Base-by-base conservation (phyloP, 37 sponge, comb jelly and placozoan genomes). In the Aplysina aerophoba region DNA sequence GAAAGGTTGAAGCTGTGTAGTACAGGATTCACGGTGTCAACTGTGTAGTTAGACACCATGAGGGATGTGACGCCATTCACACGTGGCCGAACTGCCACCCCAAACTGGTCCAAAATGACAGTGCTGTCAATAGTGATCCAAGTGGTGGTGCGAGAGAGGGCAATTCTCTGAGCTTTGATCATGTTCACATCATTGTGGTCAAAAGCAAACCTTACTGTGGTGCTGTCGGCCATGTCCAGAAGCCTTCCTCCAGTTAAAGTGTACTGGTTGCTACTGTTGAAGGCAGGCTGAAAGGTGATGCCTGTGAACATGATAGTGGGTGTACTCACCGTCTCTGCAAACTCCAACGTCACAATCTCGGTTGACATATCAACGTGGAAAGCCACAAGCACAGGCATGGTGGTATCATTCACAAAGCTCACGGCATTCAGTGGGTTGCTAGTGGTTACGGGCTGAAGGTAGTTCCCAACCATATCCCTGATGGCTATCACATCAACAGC, bases 281-380 rank as follows among this genome's bases (percentile, higher is more conserved):
- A 89, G n/a, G 64, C 67, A 34, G 85, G 59, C 86, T 94, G 94
- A n/a, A 96, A 59, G 36, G 89, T 85, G 22, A 96, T 83, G 21
- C 92, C 97, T 5, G 86, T 83, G 63, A 92, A 89, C 57, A 87
- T 69, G 30, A 94, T 87, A 6, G 91, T 87, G 38, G 85, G 68
- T 0, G 84, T 83, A 79, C 89, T 91, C 6, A 96, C 94, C 15
- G 92, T 96, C 81, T 96, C 97, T 33, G 85, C 77, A 79, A 96
- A 96, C 74, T 87, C 86, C 14, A 96, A 84, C 4, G 89, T 88
- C 67, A 96, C 24, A 3, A 86, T 83, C 55, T 90, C 87, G n/a
- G 90, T n/a, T 33, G 87, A 39, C 27, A 96, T n/a, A 59, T 96
- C 90, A 0, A 94, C 88, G 27, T 91, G 86, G 58, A 90, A 94